Percentiles rank a stretch among this genome's conserved stretches.
Conservation (phyloP, 1,140 invertebrate species). For the Camponotus floridanus region DNA sequence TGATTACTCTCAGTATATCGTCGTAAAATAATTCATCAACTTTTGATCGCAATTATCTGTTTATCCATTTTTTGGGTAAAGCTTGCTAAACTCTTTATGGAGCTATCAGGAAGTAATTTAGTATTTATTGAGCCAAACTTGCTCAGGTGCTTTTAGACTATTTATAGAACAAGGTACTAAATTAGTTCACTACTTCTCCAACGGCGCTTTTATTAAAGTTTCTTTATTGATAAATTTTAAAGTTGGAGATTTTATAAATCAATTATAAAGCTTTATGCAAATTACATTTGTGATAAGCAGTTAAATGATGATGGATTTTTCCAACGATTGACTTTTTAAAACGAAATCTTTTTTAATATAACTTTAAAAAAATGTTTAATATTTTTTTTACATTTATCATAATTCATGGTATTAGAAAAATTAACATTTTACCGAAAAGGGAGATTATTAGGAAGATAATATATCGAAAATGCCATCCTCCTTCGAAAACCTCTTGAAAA, state of each 20-base stretch:
- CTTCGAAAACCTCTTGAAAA: slow-evolving; percentile 1
- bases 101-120: slow-evolving; percentile 9
- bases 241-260: neutral
- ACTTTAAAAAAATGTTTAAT: neutral
- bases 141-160: neutral
- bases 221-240: neutral
- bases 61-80: neutral
- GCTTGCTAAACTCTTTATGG: neutral
- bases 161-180: slow-evolving; percentile 19
- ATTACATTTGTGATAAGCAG: neutral
- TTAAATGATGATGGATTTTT: neutral
- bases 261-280: neutral
- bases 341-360: too few relatives aligned
- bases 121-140: slow-evolving; percentile 28
- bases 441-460: neutral
- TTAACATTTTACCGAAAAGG: neutral
- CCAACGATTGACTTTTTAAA: neutral
- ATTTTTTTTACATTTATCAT: neutral
- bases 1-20: neutral
- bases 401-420: neutral
- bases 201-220: slow-evolving; percentile 1
- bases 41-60: neutral
- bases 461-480: neutral
- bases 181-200: neutral
- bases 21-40: neutral